Evolutionary conservation across 2,888 invertebrate genomes (phyloP), one percentile per base, ranked within the genome.

Genomic region (Drosophila antonietae): DNA sequence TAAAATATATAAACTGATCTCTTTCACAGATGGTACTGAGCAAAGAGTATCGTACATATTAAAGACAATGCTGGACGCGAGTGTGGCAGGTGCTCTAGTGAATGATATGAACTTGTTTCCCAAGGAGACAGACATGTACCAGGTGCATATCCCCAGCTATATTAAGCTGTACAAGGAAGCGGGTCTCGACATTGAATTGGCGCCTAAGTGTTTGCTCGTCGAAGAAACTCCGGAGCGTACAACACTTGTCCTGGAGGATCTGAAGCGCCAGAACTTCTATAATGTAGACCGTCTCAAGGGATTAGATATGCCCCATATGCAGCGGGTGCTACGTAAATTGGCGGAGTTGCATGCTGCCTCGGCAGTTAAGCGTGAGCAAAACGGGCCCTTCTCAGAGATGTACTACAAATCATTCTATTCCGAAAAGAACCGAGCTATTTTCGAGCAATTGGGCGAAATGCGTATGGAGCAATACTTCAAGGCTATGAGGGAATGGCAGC

Each of bases 341-440:
- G 91, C 92, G 0, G 84, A 92, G 51, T 73, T 92, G 4, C 92
- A 92, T 82, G 92, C 92, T 0, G 91, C 85, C 0, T 92, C 92
- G 0, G 91, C 81, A 0, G 83, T 89, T 0, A 75, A 70, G 12
- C 61, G 74, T 3, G 85, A 89, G 18, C 47, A 72, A 0, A 88
- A 86, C 71, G 90, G 88, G 4, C 78, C 82, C 33, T 88, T 79
- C 31, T 83, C 78, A 53, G 20, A 68, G 2, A 61, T 79, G 35
- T 80, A 52, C 47, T 20, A 58, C 2, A 14, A 46, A 2, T 57
- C 73, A 14, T 55, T 81, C 9, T 84, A 75, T 12, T 68, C 1
- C 1, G 87, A 87, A 23, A 20, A 9, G 0, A 81, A 78, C 75
- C 79, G 88, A 0, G 5, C 46, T 0, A 15, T 82, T 10, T 78